Base-by-base conservation (phyloP, 2,113 vertebrate species). In the Sturnus vulgaris region DNA sequence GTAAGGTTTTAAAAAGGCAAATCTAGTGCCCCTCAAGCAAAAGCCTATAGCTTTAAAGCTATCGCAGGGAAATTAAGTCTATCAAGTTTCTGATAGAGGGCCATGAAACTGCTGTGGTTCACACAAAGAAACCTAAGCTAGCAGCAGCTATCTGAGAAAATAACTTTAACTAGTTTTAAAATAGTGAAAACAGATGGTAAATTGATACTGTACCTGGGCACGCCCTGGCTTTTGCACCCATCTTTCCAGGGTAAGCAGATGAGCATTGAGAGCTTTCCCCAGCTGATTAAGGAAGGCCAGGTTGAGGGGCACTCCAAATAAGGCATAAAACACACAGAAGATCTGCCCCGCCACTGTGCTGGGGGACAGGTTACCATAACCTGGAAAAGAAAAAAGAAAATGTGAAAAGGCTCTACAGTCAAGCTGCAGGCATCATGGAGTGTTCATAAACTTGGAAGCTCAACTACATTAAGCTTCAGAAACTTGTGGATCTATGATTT, bases 321-420 rank as follows among this genome's bases (percentile, higher is more conserved):
- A 97, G 5, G 99, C 99, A 13, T 99, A 99, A 94, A 99, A 98
- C 57, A 99, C 98, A 87, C 99, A 99, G 96, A 99, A 99, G 83
- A 98, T 98, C 90, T 99, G 99, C 24, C 99, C 99, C 11, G 98
- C 96, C 61, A 98, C 97, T 0, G 99, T 99, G 97, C 98, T 99
- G 82, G 99, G 98, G 1, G 98, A 98, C 56, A 99, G 96, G 93
- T 99, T 99, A 15, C 99, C 99, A 7, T 99, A 99, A 22, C 99
- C 99, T 99, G 92, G 6, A n/a, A 56, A 49, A 71, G 46, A 71
- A 59, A 52, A 33, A 73, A 84, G 37, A 71, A 73, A 73, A 71
- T 15, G 53, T 33, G 16, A 71, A 68, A 94, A 79, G 15, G 39
- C 56, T 89, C 68, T 78, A 42, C 5, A 46, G 46, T 57, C 50